These are phyloP conservation scores for Automeris io DNA, from an alignment of 2,888 invertebrate species.

Conservation along the genomic window DNA sequence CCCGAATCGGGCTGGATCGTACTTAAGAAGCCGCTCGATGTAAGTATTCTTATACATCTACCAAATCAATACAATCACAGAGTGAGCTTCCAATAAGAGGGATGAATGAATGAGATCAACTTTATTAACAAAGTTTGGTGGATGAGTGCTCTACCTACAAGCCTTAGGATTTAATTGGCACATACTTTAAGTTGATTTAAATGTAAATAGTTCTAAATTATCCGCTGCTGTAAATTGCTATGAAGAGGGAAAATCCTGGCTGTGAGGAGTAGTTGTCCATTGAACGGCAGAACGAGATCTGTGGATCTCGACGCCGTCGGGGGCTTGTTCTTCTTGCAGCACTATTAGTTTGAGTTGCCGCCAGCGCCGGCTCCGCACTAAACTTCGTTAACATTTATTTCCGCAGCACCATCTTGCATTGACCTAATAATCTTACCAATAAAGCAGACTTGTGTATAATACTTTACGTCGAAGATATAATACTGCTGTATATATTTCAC, in stretches of 20 bases:
- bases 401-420: conserved; percentile 77
- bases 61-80: conserved; percentile 19
- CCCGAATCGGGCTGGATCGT: conserved; percentile 98
- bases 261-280: conserved; percentile 75
- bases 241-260: conserved; percentile 70
- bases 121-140: conserved; percentile 70
- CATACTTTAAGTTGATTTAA: conserved; percentile 65
- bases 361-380: conserved; percentile 72
- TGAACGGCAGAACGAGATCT: conserved; percentile 45
- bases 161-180: conserved; percentile 77
- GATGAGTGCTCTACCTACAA: conserved; percentile 74
- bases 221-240: conserved; percentile 74
- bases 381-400: conserved; percentile 73
- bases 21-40: conserved; percentile 95
- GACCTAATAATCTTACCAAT: conserved; percentile 70
- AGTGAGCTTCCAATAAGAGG: conserved; percentile 51
- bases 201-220: conserved; percentile 76
- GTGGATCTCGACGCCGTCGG: conserved; percentile 34
- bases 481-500: conserved; percentile 78
- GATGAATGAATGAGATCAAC: conserved; percentile 71
- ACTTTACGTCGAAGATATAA: conserved; percentile 59
- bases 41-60: conserved; percentile 81
- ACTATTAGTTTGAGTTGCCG: conserved; percentile 85
- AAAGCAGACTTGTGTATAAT: conserved; percentile 71
- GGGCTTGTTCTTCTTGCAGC: conserved; percentile 83